These are phyloP conservation scores for Drosophila pseudoobscura DNA, from an alignment of 1,140 invertebrate species.

Conservation along the genomic window DNA sequence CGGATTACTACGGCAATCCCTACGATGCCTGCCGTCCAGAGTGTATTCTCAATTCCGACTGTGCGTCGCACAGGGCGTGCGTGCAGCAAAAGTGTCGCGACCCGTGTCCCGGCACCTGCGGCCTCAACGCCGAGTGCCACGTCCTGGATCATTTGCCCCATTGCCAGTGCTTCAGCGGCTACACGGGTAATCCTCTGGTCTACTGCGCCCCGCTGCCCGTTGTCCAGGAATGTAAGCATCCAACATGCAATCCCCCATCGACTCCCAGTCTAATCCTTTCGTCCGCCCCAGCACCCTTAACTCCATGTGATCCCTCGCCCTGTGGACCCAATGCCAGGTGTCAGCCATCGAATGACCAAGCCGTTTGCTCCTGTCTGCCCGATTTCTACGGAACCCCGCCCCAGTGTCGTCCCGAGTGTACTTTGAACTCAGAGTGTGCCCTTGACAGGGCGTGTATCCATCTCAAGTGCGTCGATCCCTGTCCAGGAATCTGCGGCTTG, in stretches of 20 bases:
- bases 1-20: conserved; percentile 89
- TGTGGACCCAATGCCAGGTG: conserved; percentile 91
- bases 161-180: conserved; percentile 88
- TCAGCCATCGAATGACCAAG: conserved; percentile 86
- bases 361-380: conserved; percentile 88
- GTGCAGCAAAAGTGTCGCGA: conserved; percentile 90
- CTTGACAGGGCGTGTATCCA: conserved; percentile 87
- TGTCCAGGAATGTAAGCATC: conserved; percentile 84
- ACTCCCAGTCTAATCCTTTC: conserved; percentile 71
- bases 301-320: conserved; percentile 87
- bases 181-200: conserved; percentile 88
- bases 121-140: conserved; percentile 88
- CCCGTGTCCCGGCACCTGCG: conserved; percentile 91
- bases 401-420: conserved; percentile 90
- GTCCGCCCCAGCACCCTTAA: conserved; percentile 38
- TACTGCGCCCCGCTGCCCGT: conserved; percentile 82
- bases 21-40: conserved; percentile 90
- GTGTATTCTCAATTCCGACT: conserved; percentile 90
- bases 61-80: conserved; percentile 87
- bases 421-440: conserved; percentile 89
- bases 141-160: conserved; percentile 90
- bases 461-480: conserved; percentile 90
- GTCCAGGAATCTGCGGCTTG: conserved; percentile 89
- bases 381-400: conserved; percentile 89
- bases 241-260: neutral